Percentiles rank a stretch among this genome's conserved stretches.
phyloP scores from a whole-genome alignment of 2,113 vertebrate genomes.

The Mugil cephalus region DNA sequence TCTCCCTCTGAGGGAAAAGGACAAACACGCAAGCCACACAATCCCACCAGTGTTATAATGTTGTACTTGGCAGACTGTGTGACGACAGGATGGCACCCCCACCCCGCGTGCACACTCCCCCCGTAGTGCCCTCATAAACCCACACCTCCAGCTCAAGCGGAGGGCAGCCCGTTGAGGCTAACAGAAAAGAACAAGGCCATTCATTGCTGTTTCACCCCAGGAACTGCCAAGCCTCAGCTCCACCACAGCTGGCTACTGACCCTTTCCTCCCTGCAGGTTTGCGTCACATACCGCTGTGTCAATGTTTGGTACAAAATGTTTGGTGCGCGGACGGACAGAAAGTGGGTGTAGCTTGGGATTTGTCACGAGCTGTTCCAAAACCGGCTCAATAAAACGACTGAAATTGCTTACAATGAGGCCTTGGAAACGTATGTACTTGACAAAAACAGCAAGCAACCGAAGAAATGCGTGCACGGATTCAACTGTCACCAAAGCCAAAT shows the following conservation, averaged over 20 bases:
- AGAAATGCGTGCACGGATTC: constrained; percentile 34
- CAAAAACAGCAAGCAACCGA: constrained; percentile 27
- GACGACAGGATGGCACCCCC: constrained; percentile 62
- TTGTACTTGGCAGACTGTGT: constrained; percentile 75
- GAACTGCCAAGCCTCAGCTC: constrained; percentile 68
- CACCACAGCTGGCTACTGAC: constrained; percentile 70
- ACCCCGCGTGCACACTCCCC: constrained; percentile 35
- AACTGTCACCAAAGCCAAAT: constrained; percentile 41
- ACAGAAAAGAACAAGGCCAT: constrained; percentile 74
- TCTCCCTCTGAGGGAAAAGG: constrained; percentile 56
- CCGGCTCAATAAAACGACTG: constrained; percentile 49
- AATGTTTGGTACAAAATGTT: constrained; percentile 58
- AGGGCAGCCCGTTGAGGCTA: constrained; percentile 57
- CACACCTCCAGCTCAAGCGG: constrained; percentile 54
- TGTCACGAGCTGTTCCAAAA: constrained; percentile 60
- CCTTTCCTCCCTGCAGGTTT: constrained; percentile 56
- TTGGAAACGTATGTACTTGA: constrained; percentile 50
- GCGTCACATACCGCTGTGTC: constrained; percentile 62
- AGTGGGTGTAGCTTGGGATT: constrained; percentile 46
- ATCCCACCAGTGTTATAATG: constrained; percentile 77
- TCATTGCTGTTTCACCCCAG: constrained; percentile 71
- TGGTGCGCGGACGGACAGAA: constrained; percentile 45
- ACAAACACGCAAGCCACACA: constrained; percentile 72
- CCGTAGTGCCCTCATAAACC: constrained; percentile 41
- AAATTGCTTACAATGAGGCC: constrained; percentile 45